Conservation (phyloP, 1,140 invertebrate species). For the Saccostrea glomerata region DNA sequence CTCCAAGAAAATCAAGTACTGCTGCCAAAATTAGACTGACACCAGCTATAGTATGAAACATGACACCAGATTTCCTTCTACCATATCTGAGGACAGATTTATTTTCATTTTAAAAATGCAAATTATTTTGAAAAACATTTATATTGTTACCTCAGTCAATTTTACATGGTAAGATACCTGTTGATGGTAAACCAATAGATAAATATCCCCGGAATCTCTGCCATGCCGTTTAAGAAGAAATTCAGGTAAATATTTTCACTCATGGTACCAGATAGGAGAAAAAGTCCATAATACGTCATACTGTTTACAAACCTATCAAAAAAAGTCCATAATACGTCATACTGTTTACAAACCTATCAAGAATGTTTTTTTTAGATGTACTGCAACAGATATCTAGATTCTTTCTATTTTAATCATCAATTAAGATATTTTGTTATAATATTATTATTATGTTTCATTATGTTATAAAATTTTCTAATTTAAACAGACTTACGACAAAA, state of each 20-base stretch:
- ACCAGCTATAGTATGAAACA: background rate
- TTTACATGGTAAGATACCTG: background rate
- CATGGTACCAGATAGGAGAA: constrained; percentile 71
- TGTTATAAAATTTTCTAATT: too few relatives aligned
- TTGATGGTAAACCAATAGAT: constrained; percentile 84
- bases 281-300: constrained; percentile 78
- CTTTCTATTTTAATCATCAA: too few relatives aligned
- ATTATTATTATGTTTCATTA: too few relatives aligned
- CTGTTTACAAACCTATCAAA: constrained; percentile 73
- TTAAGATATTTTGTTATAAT: too few relatives aligned
- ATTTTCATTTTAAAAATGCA: too few relatives aligned
- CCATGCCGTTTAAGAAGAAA: constrained; percentile 78
- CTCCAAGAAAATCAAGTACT: background rate
- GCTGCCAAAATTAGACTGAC: background rate
- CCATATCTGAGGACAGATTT: background rate
- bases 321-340: constrained; percentile 70
- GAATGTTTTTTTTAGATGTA: background rate
- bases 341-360: constrained; percentile 73
- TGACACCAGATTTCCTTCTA: background rate
- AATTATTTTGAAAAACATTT: too few relatives aligned
- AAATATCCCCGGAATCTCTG: constrained; percentile 83
- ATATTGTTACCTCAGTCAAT: too few relatives aligned
- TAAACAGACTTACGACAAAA: too few relatives aligned
- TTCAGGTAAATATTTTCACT: constrained; percentile 76
- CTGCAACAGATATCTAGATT: background rate